These are phyloP conservation scores for Tholera decimalis DNA, from an alignment of 2,888 invertebrate species.

Conservation along the genomic window DNA sequence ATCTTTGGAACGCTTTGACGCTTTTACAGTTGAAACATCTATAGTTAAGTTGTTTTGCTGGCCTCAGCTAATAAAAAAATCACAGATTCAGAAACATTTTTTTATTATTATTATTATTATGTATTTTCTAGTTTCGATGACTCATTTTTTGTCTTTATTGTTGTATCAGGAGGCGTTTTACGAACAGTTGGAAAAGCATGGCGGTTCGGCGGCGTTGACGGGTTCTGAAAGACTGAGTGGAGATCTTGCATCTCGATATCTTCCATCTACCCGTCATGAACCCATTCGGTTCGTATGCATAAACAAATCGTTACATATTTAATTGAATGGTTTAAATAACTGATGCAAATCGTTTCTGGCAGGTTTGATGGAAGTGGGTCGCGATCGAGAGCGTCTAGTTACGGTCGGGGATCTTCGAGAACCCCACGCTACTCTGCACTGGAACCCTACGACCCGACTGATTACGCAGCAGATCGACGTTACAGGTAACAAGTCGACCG, in stretches of 20 bases:
- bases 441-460: conserved; percentile 88
- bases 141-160: conserved; percentile 4
- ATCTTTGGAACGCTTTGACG: too few relatives aligned
- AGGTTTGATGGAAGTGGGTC: conserved; percentile 86
- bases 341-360: conserved; percentile 4
- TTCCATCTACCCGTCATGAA: conserved; percentile 83
- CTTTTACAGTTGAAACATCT: too few relatives aligned
- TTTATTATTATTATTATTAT: not conserved
- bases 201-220: conserved; percentile 91
- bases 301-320: conserved; percentile 1
- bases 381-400: conserved; percentile 88
- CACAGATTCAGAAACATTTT: not conserved
- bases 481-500: conserved; percentile 79
- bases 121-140: not conserved
- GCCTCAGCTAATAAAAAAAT: too few relatives aligned
- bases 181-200: conserved; percentile 96
- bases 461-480: conserved; percentile 87
- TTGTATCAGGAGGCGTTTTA: conserved; percentile 96
- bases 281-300: conserved; percentile 74
- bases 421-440: conserved; percentile 83
- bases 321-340: not conserved
- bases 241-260: conserved; percentile 80
- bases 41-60: not conserved
- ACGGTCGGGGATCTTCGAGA: conserved; percentile 83
- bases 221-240: conserved; percentile 85